Evolutionary conservation across 2,797 vertebrate genomes (phyloP).

Genomic region (Petrocephalus schoutedeni): DNA sequence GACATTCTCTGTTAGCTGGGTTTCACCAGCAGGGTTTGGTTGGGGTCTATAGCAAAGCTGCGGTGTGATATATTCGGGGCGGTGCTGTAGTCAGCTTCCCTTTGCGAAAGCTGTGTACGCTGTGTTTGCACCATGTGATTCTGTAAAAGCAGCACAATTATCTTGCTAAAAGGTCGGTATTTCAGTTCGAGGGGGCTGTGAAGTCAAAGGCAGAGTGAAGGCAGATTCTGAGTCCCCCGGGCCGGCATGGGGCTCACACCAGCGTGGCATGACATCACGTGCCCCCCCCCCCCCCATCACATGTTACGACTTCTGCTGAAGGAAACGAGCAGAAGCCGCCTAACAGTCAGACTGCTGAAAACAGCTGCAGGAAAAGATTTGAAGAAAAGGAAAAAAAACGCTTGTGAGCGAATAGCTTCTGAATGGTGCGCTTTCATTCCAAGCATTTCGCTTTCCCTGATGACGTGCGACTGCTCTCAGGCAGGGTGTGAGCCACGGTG

Average conservation of each 20-base stretch:
- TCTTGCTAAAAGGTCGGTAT: background rate
- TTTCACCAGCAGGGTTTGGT: background rate
- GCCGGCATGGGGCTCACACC: background rate
- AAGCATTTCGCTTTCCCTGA: background rate
- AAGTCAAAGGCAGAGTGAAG: background rate
- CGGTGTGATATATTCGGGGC: background rate
- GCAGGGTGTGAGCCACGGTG: background rate
- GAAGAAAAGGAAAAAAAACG: background rate
- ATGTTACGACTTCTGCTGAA: background rate
- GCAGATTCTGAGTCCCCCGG: background rate
- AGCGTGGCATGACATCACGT: background rate
- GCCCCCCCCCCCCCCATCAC: background rate
- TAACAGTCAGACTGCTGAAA: background rate
- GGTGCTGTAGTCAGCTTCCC: background rate
- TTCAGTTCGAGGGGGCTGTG: background rate
- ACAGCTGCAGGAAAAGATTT: background rate
- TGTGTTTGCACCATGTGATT: background rate
- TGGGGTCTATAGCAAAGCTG: background rate
- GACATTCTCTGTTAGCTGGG: background rate
- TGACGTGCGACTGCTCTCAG: background rate
- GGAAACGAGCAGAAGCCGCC: constrained; percentile 4
- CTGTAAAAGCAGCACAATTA: background rate
- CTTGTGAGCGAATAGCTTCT: background rate
- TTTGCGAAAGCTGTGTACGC: background rate
- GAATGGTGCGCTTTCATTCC: background rate